Evolutionary conservation across 1,140 invertebrate genomes (phyloP), one percentile per base, ranked within the genome.

Genomic region (Scylla paramamosain): DNA sequence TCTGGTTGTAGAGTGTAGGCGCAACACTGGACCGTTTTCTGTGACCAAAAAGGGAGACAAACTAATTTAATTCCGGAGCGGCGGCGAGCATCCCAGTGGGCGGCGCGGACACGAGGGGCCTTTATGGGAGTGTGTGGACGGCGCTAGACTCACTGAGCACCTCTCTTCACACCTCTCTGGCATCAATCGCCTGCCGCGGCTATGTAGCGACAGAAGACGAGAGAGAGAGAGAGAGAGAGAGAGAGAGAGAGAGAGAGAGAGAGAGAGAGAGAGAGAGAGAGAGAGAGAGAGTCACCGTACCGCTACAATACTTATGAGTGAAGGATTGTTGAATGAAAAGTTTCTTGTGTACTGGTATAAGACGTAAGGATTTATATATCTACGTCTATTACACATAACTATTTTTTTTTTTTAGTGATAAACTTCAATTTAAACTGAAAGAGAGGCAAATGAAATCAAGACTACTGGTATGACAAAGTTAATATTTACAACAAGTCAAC

Each of bases 241-340:
- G 83, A 86, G 32, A 39, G 32, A 39, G 83, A 86, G 83, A 39
- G 32, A 31, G 32, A 86, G 83, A 86, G 83, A 39, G 32, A 86
- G 32, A 39, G 32, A 39, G 83, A 86, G 28, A 86, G 83, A 86
- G 83, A 86, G 32, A 86, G 83, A 86, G 83, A 39, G 83, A 39
- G 32, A 39, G 32, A 31, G 32, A 86, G 83, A 86, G 83, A 59
- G 52, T n/a, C n/a, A n/a, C n/a, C n/a, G n/a, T n/a, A n/a, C n/a
- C n/a, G n/a, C n/a, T n/a, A n/a, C n/a, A n/a, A n/a, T n/a, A n/a
- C n/a, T n/a, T n/a, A n/a, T n/a, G n/a, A n/a, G n/a, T n/a, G n/a
- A n/a, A n/a, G n/a, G n/a, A n/a, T n/a, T n/a, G n/a, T n/a, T n/a
- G n/a, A n/a, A n/a, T n/a, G n/a, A n/a, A n/a, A n/a, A n/a, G n/a